Evolutionary conservation across 2,113 vertebrate genomes (phyloP).

Genomic region (Arothron firmamentum): DNA sequence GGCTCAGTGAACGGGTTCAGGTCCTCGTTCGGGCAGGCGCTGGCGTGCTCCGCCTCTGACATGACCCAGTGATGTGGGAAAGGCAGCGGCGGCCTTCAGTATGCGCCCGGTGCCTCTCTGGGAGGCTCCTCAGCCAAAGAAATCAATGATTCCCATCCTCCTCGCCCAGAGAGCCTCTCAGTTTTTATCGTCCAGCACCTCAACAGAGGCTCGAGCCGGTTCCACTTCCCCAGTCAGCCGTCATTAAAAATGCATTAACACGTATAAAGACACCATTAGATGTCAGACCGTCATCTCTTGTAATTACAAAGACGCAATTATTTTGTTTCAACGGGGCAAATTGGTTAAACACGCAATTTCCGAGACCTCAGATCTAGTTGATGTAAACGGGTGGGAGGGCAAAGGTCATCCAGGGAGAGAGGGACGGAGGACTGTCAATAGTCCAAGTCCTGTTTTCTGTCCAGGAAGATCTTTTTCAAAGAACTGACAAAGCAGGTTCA

Average conservation of each 20-base stretch:
- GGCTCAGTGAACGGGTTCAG: no score
- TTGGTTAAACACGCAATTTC: conserved; percentile 63
- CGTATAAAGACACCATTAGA: conserved; percentile 76
- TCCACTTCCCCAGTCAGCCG: conserved; percentile 64
- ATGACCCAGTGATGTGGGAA: conserved; percentile 22
- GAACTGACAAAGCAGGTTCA: no score
- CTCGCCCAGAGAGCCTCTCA: conserved; percentile 47
- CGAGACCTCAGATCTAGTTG: conserved; percentile 46
- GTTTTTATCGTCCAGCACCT: conserved; percentile 38
- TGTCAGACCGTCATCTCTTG: conserved; percentile 72
- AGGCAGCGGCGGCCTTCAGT: conserved; percentile 48
- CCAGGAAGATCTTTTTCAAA: conserved; percentile 9
- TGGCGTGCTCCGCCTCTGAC: no score
- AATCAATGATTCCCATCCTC: conserved; percentile 60
- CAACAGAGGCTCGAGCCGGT: conserved; percentile 35
- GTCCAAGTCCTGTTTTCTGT: conserved; percentile 31
- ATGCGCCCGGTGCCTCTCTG: conserved; percentile 52
- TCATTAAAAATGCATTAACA: conserved; percentile 79
- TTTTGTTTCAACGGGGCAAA: conserved; percentile 41
- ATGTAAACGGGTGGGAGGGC: conserved; percentile 37
- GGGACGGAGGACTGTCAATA: background rate
- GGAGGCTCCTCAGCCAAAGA: conserved; percentile 52
- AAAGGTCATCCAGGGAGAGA: conserved; percentile 35
- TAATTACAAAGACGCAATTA: conserved; percentile 65
- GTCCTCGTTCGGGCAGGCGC: no score